Percentiles rank a stretch among this genome's conserved stretches.
Conservation (phyloP, 2,888 invertebrate genomes). For the Dryobota labecula region DNA sequence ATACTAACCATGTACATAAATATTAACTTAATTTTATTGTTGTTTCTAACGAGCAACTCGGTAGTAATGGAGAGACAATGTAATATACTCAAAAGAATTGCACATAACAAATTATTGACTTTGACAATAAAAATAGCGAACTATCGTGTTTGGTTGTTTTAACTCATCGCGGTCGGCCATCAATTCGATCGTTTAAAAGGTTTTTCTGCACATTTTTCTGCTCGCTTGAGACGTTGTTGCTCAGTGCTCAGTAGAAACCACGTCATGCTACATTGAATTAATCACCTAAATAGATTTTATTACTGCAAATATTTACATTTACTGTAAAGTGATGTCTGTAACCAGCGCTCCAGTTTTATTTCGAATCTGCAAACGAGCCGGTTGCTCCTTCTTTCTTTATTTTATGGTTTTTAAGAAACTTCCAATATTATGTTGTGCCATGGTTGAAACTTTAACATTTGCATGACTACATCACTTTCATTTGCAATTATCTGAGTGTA, state of each 20-base stretch:
- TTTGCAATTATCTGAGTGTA: slow-evolving; percentile 7
- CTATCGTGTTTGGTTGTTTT: slow-evolving; percentile 55
- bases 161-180: slow-evolving; percentile 67
- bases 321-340: slow-evolving; percentile 76
- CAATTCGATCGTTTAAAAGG: slow-evolving; percentile 65
- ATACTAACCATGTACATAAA: slow-evolving; percentile 3
- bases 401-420: slow-evolving; percentile 51
- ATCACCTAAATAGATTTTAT: slow-evolving; percentile 86
- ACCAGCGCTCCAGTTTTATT: slow-evolving; percentile 73
- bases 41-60: not conserved
- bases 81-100: slow-evolving; percentile 56
- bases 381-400: slow-evolving; percentile 49
- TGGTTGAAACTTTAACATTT: slow-evolving; percentile 24
- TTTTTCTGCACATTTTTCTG: slow-evolving; percentile 64
- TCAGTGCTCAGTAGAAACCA: slow-evolving; percentile 70
- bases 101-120: slow-evolving; percentile 60
- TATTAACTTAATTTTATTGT: slow-evolving; percentile 16
- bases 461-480: slow-evolving; percentile 17
- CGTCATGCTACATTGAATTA: slow-evolving; percentile 81
- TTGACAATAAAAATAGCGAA: slow-evolving; percentile 53
- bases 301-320: slow-evolving; percentile 85
- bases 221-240: slow-evolving; percentile 57
- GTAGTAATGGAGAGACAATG: slow-evolving; percentile 3
- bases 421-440: slow-evolving; percentile 42
- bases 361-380: slow-evolving; percentile 52